Evolutionary conservation across 1,140 invertebrate species (phyloP), one percentile per base, ranked within the genome.

Genomic region (Zaprionus ornatus): DNA sequence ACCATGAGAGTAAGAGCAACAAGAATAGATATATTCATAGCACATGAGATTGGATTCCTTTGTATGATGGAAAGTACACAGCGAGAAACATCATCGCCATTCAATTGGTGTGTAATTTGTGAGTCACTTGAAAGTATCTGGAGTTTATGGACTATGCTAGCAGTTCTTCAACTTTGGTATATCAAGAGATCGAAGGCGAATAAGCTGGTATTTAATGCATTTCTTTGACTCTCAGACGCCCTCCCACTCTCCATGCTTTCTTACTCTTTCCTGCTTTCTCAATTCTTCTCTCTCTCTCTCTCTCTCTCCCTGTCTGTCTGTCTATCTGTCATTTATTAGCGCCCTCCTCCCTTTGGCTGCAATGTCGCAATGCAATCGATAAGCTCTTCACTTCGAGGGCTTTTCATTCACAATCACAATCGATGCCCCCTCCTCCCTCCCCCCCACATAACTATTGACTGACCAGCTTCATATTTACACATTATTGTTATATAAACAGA

Each of bases 281-380:
- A 9, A 48, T 21, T 19, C 13, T n/a, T 5, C 54, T 56, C 54
- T 56, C 23, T 29, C 1, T 29, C 23, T 27, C 15, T n/a, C 2
- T 4, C n/a, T 35, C 29, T 25, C 17, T 56, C 23, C 17, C 1
- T 29, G 13, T 27, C 15, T n/a, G 0, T 4, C n/a, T 35, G 17
- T 25, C 17, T 32, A 1, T 35, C 29, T 35, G 3, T 35, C 13
- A n/a, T 35, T 35, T 15, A 27, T 13, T 4, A 25, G 15, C 15
- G 19, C 17, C 17, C 17, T 50, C 1, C 7, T 40, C 1, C 9
- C 17, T 21, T 40, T 13, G 9, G 2, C 5, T 61, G 7, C 12
- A 19, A 15, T 63, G 61, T 52, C 32, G 61, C 61, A 63, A 63
- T 29, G 29, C 48, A 52, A 7, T 25, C 50, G 45, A 62, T 62